Conservation (phyloP, 2,888 invertebrate species). For the Drosophila meridionalis region DNA sequence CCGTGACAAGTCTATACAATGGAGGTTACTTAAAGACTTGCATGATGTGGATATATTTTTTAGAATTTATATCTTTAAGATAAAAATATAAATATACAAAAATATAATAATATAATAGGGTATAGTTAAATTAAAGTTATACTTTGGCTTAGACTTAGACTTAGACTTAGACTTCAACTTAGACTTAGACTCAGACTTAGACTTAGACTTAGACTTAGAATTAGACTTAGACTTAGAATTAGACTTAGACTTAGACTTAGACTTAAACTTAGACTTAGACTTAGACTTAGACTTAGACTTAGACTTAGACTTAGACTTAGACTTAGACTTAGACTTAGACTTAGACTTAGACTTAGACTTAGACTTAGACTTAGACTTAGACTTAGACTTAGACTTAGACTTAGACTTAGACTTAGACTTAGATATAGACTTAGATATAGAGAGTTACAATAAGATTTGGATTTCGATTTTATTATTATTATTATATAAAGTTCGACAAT, state of each 20-base stretch:
- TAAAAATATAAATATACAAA: not conserved
- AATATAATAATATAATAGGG: not conserved
- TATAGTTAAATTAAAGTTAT: not conserved
- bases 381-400: not conserved
- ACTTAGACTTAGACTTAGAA: not conserved
- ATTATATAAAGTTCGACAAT: no score
- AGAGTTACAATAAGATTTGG: no score
- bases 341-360: not conserved
- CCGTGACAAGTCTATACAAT: conserved; percentile 23
- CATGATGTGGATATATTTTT: conserved; percentile 4
- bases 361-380: not conserved
- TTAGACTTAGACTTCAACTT: not conserved
- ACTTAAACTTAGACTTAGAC: conserved; percentile 1
- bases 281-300: conserved; percentile 1
- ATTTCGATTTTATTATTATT: no score
- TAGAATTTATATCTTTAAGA: not conserved
- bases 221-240: not conserved
- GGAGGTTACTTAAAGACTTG: not conserved
- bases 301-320: conserved; percentile 1
- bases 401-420: not conserved
- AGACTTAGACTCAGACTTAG: not conserved
- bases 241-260: conserved; percentile 2
- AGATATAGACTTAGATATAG: no score
- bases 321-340: conserved; percentile 2
- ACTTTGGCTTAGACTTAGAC: not conserved